Conservation (phyloP, 2,113 vertebrate species). For the Laticauda colubrina region DNA sequence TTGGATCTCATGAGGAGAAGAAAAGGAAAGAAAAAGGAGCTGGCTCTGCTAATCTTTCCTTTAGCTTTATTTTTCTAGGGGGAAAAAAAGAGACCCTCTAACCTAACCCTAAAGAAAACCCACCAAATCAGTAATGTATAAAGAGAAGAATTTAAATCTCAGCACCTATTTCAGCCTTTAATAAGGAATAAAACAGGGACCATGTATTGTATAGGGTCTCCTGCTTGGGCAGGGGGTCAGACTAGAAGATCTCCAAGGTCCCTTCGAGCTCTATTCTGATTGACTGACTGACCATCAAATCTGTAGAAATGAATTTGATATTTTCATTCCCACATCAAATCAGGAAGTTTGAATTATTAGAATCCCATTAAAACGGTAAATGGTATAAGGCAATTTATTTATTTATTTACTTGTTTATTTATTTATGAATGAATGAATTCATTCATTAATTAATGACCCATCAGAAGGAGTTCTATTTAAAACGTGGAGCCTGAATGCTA, state of each 20-base stretch:
- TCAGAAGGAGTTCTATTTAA: neutral
- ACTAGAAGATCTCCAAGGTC: no score
- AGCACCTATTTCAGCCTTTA: neutral
- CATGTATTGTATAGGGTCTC: neutral
- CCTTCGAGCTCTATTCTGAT: no score
- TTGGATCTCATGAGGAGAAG: slow-evolving; percentile 40
- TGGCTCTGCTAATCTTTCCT: slow-evolving; percentile 15
- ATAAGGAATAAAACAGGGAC: neutral
- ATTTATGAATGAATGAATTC: neutral
- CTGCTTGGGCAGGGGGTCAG: no score
- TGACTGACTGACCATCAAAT: neutral
- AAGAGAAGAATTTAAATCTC: neutral
- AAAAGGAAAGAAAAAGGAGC: slow-evolving; percentile 38
- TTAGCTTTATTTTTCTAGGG: neutral
- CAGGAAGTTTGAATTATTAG: neutral
- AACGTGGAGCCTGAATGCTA: neutral
- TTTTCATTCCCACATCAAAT: neutral
- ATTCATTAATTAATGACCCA: neutral
- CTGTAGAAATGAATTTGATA: neutral
- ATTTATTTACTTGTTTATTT: neutral
- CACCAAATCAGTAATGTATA: neutral
- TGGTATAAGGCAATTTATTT: neutral
- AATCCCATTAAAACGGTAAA: neutral
- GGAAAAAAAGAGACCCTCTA: neutral
- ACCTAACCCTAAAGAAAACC: neutral